These are phyloP conservation scores for Ladona fulva DNA, from an alignment of 1,140 invertebrate species.

Conservation along the genomic window DNA sequence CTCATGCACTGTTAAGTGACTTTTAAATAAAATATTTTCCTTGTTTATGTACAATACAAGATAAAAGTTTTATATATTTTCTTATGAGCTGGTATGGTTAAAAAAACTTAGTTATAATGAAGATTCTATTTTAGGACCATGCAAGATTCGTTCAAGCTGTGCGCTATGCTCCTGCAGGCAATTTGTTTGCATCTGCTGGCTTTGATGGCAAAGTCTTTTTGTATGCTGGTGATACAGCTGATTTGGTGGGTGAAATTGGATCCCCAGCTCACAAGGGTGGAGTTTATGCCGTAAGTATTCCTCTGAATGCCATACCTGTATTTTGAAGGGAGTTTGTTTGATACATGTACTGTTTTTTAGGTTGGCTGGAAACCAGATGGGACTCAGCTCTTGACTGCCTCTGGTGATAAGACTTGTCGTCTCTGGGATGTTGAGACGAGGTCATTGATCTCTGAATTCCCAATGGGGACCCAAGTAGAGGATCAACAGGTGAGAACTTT, in stretches of 20 bases:
- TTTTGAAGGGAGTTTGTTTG: not conserved
- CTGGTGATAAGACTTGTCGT: conserved; percentile 95
- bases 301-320: not conserved
- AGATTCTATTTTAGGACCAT: conserved; percentile 64
- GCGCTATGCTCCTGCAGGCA: conserved; percentile 85
- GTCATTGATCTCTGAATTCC: conserved; percentile 65
- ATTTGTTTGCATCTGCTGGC: conserved; percentile 87
- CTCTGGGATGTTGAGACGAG: conserved; percentile 87
- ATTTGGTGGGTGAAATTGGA: conserved; percentile 70
- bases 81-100: too few relatives aligned
- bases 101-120: too few relatives aligned
- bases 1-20: too few relatives aligned
- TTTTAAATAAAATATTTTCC: too few relatives aligned
- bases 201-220: conserved; percentile 95
- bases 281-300: conserved; percentile 57
- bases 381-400: conserved; percentile 81
- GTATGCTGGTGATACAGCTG: conserved; percentile 78
- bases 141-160: conserved; percentile 91
- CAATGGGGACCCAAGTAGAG: conserved; percentile 76
- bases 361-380: conserved; percentile 91
- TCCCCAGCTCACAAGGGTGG: conserved; percentile 75
- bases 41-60: too few relatives aligned
- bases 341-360: conserved; percentile 31
- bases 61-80: too few relatives aligned
- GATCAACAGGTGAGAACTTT: conserved; percentile 81